Evolutionary conservation across 2,113 vertebrate species (phyloP).

Genomic region (Phalacrocorax pelagicus): DNA sequence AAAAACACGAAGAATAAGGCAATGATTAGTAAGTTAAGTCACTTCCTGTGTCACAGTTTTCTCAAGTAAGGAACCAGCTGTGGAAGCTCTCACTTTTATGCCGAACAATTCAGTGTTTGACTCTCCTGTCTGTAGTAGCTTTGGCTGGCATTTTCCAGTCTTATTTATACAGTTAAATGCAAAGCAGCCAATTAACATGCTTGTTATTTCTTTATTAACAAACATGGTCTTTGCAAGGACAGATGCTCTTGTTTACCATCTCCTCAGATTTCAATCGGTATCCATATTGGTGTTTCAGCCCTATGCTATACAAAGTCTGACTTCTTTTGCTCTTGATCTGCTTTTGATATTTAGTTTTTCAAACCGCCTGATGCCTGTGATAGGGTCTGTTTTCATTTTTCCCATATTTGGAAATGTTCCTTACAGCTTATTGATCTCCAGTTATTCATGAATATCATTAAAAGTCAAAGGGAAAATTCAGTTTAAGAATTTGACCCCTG

Average conservation of each 20-base stretch:
- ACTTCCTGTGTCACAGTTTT: background rate
- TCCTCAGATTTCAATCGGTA: background rate
- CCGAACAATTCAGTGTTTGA: background rate
- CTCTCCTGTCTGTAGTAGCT: background rate
- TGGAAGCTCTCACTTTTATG: background rate
- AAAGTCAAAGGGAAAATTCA: background rate
- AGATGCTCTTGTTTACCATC: conserved; percentile 23
- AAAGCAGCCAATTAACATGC: conserved; percentile 23
- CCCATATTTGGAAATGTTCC: background rate
- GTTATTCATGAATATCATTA: background rate
- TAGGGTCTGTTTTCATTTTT: background rate
- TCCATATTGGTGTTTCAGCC: background rate
- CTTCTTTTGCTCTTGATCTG: background rate
- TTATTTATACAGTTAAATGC: conserved; percentile 32
- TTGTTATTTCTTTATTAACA: conserved; percentile 36
- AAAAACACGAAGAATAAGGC: background rate
- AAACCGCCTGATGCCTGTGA: background rate
- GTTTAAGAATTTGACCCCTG: background rate
- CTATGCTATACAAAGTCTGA: background rate
- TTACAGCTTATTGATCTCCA: background rate
- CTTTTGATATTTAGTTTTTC: conserved; percentile 4
- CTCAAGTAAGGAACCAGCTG: background rate
- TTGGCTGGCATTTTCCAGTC: conserved; percentile 41
- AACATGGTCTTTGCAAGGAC: conserved; percentile 10
- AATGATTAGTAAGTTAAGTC: background rate